Evolutionary conservation across 2,888 invertebrate genomes (phyloP).

Genomic region (Chydorus sphaericus): DNA sequence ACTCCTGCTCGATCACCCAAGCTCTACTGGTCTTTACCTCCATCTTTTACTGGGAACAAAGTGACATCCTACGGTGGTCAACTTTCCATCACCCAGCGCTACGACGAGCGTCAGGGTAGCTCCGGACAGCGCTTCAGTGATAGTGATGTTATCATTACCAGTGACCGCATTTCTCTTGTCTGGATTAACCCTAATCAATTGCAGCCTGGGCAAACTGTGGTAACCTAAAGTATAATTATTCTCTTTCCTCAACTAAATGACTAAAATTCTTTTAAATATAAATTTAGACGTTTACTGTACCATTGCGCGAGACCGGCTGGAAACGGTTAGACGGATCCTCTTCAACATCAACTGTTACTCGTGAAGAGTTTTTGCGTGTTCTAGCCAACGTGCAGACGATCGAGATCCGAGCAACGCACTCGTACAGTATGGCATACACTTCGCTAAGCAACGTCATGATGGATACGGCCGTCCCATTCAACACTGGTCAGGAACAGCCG

Average conservation of each 20-base stretch:
- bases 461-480: conserved; percentile 60
- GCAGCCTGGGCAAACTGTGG: conserved; percentile 42
- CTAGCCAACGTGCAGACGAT: conserved; percentile 69
- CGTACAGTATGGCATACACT: conserved; percentile 44
- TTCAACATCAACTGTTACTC: conserved; percentile 42
- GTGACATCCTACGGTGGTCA: conserved; percentile 76
- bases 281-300: conserved; percentile 44
- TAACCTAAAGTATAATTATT: conserved; percentile 28
- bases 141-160: conserved; percentile 65
- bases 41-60: conserved; percentile 42
- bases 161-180: conserved; percentile 51
- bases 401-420: conserved; percentile 63
- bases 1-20: conserved; percentile 29
- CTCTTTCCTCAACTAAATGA: background rate
- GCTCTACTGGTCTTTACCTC: conserved; percentile 61
- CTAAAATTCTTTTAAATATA: conserved; percentile 9
- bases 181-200: conserved; percentile 52
- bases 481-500: conserved; percentile 46
- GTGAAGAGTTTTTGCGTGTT: conserved; percentile 70
- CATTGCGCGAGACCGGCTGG: conserved; percentile 49
- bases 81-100: conserved; percentile 56
- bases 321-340: conserved; percentile 31
- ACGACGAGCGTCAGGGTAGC: conserved; percentile 40
- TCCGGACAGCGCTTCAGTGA: conserved; percentile 39
- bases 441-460: conserved; percentile 70